Percentiles rank a stretch among this genome's conserved stretches.
These are phyloP conservation scores for Anorthoa munda DNA, from an alignment of 2,888 invertebrate species.

Conservation along the genomic window DNA sequence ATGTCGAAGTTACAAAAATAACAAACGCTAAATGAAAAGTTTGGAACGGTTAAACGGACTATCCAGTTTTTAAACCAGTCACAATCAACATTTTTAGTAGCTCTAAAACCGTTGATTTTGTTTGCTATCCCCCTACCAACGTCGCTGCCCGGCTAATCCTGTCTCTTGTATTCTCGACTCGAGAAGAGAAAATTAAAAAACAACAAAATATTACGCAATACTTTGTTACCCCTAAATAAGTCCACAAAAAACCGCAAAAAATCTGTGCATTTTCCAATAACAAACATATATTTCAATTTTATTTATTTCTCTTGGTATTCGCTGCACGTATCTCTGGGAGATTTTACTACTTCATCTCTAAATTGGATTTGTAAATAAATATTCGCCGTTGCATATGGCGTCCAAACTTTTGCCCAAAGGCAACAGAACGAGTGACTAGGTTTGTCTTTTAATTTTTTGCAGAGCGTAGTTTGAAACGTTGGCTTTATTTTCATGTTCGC, in stretches of 20 bases:
- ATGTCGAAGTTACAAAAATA: constrained; percentile 9
- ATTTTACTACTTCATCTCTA: constrained; percentile 28
- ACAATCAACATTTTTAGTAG: not conserved
- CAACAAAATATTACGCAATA: not conserved
- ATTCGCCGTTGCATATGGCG: constrained; percentile 41
- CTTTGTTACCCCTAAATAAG: not conserved
- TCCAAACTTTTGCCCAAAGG: constrained; percentile 48
- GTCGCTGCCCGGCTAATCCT: not conserved
- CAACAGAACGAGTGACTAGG: constrained; percentile 25
- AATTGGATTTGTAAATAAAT: constrained; percentile 21
- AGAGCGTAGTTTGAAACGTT: constrained; percentile 2
- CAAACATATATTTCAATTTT: constrained; percentile 41
- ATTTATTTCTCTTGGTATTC: constrained; percentile 35
- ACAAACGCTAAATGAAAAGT: constrained; percentile 10
- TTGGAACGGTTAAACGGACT: not conserved
- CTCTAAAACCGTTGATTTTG: not conserved
- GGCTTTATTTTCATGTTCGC: constrained; percentile 26
- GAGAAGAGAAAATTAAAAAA: no score
- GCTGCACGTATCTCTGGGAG: constrained; percentile 29
- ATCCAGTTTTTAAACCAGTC: not conserved
- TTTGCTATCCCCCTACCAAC: not conserved
- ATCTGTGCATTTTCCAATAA: constrained; percentile 13
- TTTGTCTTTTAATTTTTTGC: constrained; percentile 30
- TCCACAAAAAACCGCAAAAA: constrained; percentile 29
- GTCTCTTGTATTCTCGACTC: not conserved